A percentile compares a stretch with the other conserved stretches of the same genome.
These are phyloP conservation scores for Eulemur coronatus DNA, from an alignment of 2,797 vertebrate species.

Conservation along the genomic window DNA sequence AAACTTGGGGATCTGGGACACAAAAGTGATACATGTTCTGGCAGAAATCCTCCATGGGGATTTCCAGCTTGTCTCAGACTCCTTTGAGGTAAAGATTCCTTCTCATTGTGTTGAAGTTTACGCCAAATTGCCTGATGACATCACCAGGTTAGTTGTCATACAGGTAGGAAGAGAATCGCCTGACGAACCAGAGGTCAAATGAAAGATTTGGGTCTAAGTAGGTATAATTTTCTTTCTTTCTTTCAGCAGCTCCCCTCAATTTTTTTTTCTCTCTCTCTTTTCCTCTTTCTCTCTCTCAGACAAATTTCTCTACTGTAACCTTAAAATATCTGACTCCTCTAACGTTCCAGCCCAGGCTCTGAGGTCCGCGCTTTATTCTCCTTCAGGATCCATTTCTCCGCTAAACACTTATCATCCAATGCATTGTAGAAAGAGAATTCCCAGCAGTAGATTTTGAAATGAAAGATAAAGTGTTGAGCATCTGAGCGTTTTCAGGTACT, in stretches of 20 bases:
- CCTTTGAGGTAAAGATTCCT: not conserved
- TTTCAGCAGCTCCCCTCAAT: not conserved
- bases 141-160: not conserved
- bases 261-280: not conserved
- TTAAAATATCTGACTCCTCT: constrained; percentile 83
- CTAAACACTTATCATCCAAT: constrained; percentile 84
- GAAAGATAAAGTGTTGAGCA: constrained; percentile 84
- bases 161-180: not conserved
- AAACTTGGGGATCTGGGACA: not conserved
- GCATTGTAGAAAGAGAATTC: constrained; percentile 85
- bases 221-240: not conserved
- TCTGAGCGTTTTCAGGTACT: constrained; percentile 83
- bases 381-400: constrained; percentile 82
- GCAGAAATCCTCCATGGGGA: constrained; percentile 32
- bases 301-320: constrained; percentile 70
- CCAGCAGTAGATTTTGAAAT: constrained; percentile 87
- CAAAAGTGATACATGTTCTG: constrained; percentile 1
- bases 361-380: constrained; percentile 83
- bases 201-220: not conserved
- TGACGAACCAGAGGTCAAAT: not conserved
- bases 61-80: not conserved
- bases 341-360: constrained; percentile 75
- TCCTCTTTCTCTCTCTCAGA: not conserved
- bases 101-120: not conserved
- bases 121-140: not conserved